Evolutionary conservation across 2,113 vertebrate genomes (phyloP).

Genomic region (Glaucomys volans): DNA sequence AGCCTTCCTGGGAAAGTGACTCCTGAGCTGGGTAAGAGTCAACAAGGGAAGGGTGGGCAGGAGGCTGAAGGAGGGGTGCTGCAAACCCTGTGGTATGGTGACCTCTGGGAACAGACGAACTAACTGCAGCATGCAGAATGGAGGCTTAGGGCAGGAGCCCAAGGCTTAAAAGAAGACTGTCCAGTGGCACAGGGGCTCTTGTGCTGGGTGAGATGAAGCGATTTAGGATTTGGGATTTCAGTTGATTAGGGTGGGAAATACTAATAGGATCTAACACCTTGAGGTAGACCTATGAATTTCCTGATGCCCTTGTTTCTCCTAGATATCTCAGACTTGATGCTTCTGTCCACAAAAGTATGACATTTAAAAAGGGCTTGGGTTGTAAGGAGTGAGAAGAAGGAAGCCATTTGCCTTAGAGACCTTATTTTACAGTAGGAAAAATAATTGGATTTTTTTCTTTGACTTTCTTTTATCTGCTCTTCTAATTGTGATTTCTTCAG

Average conservation of each 20-base stretch:
- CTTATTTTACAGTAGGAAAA: background rate
- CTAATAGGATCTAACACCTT: background rate
- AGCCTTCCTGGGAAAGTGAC: background rate
- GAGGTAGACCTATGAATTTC: background rate
- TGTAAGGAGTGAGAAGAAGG: background rate
- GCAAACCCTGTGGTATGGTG: too few relatives aligned
- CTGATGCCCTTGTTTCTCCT: background rate
- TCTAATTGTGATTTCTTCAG: background rate
- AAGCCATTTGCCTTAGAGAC: background rate
- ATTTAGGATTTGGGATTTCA: background rate
- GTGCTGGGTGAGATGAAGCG: background rate
- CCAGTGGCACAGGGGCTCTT: background rate
- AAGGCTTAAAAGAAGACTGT: background rate
- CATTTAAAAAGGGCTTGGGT: background rate
- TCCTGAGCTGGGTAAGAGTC: background rate
- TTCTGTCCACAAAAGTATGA: background rate
- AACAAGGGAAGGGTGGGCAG: background rate
- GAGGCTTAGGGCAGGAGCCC: background rate
- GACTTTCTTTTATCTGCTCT: background rate
- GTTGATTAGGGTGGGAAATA: background rate
- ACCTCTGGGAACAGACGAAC: background rate
- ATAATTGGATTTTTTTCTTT: background rate
- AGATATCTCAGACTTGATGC: background rate
- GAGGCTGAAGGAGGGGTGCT: background rate
- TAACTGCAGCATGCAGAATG: background rate